These are phyloP conservation scores for Ophraella communa DNA, from an alignment of 2,888 invertebrate genomes.

Conservation along the genomic window DNA sequence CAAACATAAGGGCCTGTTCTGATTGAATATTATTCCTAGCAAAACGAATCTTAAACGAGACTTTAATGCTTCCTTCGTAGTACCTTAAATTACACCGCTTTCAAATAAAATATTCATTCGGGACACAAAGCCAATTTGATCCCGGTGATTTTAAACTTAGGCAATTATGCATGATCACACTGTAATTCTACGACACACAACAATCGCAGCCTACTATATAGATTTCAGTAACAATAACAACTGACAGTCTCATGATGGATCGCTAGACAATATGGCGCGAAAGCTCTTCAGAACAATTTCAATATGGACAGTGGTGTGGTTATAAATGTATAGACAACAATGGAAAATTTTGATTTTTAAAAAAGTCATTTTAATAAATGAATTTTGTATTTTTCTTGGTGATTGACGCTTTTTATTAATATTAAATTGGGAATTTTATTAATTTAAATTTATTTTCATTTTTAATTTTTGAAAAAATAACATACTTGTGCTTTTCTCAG, in stretches of 20 bases:
- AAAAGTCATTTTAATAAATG: too few relatives aligned
- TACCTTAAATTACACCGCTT: slow-evolving; percentile 51
- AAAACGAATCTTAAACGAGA: slow-evolving; percentile 53
- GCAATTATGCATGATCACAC: slow-evolving; percentile 60
- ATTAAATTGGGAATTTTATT: too few relatives aligned
- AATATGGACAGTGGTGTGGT: slow-evolving; percentile 25
- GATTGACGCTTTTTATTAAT: too few relatives aligned
- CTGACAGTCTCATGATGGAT: slow-evolving; percentile 61
- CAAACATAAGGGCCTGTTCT: background rate
- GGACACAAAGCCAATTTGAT: slow-evolving; percentile 57
- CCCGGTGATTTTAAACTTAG: slow-evolving; percentile 56
- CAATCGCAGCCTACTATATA: slow-evolving; percentile 55
- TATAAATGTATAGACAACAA: too few relatives aligned
- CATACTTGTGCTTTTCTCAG: too few relatives aligned
- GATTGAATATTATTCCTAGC: background rate
- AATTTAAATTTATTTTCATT: too few relatives aligned
- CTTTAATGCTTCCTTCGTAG: slow-evolving; percentile 49
- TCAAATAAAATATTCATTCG: slow-evolving; percentile 60
- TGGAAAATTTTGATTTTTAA: too few relatives aligned
- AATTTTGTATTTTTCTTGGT: too few relatives aligned
- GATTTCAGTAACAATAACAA: slow-evolving; percentile 60
- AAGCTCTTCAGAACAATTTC: slow-evolving; percentile 37
- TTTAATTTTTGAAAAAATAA: too few relatives aligned
- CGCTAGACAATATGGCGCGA: slow-evolving; percentile 57
- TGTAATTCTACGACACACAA: slow-evolving; percentile 52